Conservation (phyloP, 1,140 invertebrate genomes). For the Chironomus striatipennis region DNA sequence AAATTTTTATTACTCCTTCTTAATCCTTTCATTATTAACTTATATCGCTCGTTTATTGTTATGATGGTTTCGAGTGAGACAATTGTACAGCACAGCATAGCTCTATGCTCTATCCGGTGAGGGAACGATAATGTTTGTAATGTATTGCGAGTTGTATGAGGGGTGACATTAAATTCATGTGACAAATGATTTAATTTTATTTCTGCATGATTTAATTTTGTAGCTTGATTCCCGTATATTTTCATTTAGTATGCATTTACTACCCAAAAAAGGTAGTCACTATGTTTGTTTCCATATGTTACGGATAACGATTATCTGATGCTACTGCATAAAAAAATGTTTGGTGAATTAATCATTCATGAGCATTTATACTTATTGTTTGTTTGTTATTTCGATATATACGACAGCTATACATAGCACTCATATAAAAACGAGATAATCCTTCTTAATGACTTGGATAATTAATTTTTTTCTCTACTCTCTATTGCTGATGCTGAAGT, state of each 20-base stretch:
- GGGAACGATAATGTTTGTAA: not conserved
- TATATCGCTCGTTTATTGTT: conserved; percentile 17
- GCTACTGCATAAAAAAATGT: not conserved
- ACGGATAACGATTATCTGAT: not conserved
- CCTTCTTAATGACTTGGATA: conserved; percentile 22
- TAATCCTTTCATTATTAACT: conserved; percentile 23
- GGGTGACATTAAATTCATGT: conserved; percentile 1
- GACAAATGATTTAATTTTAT: conserved; percentile 24
- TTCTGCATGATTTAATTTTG: conserved; percentile 3
- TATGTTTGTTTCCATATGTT: conserved; percentile 19
- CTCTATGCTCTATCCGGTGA: not conserved
- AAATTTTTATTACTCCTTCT: conserved; percentile 19
- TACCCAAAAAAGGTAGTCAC: not conserved
- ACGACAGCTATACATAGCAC: not conserved
- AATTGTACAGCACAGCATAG: not conserved
- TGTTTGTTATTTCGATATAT: conserved; percentile 19
- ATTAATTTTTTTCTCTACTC: not conserved
- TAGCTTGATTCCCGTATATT: not conserved
- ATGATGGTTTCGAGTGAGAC: conserved; percentile 6
- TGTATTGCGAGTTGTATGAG: not conserved
- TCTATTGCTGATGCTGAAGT: not conserved
- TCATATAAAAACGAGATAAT: conserved; percentile 5
- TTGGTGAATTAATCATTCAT: conserved; percentile 7
- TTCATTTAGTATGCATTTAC: not conserved
- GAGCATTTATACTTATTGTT: conserved; percentile 7